These are phyloP conservation scores for Seira sanloemensis DNA, from an alignment of 2,888 invertebrate genomes.

Conservation along the genomic window DNA sequence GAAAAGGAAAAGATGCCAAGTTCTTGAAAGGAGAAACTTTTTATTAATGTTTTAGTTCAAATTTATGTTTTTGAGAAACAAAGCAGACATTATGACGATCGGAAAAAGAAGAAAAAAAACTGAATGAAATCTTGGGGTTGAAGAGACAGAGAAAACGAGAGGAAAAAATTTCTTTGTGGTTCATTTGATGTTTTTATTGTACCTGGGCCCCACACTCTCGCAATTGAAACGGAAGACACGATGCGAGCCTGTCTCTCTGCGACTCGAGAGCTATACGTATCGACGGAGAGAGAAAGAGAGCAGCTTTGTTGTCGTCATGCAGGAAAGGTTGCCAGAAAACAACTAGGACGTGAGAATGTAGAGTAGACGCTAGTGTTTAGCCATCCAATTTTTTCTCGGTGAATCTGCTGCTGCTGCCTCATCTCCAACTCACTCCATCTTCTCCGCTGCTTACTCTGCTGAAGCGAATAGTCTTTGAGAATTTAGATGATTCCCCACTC, in stretches of 20 bases:
- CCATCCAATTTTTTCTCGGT: constrained; percentile 58
- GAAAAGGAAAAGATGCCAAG: not conserved
- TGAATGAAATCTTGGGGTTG: too few species aligned
- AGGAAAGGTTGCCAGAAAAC: constrained; percentile 73
- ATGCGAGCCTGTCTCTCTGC: too few species aligned
- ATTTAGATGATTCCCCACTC: constrained; percentile 44
- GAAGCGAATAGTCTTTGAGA: constrained; percentile 24
- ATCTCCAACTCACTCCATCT: constrained; percentile 13
- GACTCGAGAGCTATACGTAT: too few species aligned
- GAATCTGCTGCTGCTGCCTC: constrained; percentile 42
- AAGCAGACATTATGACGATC: constrained; percentile 21
- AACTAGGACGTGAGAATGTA: constrained; percentile 72
- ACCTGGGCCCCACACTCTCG: constrained; percentile 48
- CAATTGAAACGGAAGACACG: too few species aligned
- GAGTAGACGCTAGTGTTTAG: constrained; percentile 66
- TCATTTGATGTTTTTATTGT: not conserved
- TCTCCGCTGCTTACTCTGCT: constrained; percentile 11
- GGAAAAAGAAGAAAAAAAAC: not conserved
- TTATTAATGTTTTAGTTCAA: constrained; percentile 45
- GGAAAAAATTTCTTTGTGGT: not conserved
- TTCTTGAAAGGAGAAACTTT: not conserved
- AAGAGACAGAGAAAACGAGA: not conserved
- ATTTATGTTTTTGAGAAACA: constrained; percentile 38
- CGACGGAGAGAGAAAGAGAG: constrained; percentile 52
- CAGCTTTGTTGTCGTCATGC: constrained; percentile 70